A percentile compares a stretch with the other conserved stretches of the same genome.
phyloP scores from a whole-genome alignment of 2,797 vertebrate genomes.

The Hyperoplus immaculatus region DNA sequence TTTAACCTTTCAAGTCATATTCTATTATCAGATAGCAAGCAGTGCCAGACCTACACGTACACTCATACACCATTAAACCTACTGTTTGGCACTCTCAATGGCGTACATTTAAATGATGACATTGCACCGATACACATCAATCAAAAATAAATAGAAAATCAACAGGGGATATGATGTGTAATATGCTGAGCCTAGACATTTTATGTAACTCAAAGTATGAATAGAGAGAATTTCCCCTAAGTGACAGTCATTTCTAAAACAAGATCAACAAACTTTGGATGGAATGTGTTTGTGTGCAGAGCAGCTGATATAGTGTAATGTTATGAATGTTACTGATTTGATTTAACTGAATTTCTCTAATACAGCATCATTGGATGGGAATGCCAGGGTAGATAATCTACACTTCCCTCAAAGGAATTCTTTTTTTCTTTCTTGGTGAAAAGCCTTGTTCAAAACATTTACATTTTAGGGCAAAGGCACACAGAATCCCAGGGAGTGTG shows the following conservation, averaged over 20 bases:
- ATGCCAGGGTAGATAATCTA: conserved; percentile 13
- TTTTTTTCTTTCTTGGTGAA: conserved; percentile 33
- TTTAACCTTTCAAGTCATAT: conserved; percentile 78
- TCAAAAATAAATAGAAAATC: conserved; percentile 53
- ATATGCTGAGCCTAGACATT: conserved; percentile 37
- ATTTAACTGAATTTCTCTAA: neutral
- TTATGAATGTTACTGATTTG: conserved; percentile 6
- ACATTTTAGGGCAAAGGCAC: conserved; percentile 40
- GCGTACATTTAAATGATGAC: conserved; percentile 39
- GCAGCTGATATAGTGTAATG: neutral
- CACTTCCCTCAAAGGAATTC: neutral
- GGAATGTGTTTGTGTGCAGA: neutral
- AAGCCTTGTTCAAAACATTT: conserved; percentile 55
- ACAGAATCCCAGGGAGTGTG: conserved; percentile 42
- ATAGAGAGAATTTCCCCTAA: no score
- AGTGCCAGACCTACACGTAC: conserved; percentile 21
- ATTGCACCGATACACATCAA: conserved; percentile 56
- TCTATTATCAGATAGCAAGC: conserved; percentile 68
- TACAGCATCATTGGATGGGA: neutral
- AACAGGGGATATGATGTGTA: conserved; percentile 42
- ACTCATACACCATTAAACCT: conserved; percentile 29
- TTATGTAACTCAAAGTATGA: neutral
- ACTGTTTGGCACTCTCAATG: conserved; percentile 41
- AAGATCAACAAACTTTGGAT: neutral
- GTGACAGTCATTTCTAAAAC: no score